These are phyloP conservation scores for Sinotaia quadrata DNA, from an alignment of 2,888 invertebrate species.

Conservation along the genomic window DNA sequence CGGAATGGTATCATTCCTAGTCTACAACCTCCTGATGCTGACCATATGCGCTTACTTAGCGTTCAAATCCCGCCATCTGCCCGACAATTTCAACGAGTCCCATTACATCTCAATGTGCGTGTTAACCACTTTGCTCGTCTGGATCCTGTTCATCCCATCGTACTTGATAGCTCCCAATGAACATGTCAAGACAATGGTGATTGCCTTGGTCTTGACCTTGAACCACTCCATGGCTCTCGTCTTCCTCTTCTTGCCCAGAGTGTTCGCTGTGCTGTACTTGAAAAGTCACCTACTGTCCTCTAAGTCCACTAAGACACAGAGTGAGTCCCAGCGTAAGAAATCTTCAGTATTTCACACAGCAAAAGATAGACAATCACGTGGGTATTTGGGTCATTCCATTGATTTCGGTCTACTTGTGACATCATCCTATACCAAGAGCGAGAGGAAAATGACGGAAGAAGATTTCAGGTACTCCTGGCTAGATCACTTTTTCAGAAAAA, in stretches of 20 bases:
- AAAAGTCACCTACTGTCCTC: too few species aligned
- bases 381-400: too few species aligned
- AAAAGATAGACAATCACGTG: too few species aligned
- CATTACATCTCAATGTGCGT: slow-evolving; percentile 60
- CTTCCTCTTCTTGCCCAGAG: slow-evolving; percentile 46
- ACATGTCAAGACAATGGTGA: slow-evolving; percentile 34
- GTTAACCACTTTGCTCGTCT: slow-evolving; percentile 59
- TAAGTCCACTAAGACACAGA: too few species aligned
- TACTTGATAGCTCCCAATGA: slow-evolving; percentile 50
- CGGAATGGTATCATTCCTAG: slow-evolving; percentile 50
- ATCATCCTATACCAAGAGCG: too few species aligned
- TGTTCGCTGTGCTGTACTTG: slow-evolving; percentile 43
- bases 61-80: slow-evolving; percentile 62
- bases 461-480: too few species aligned
- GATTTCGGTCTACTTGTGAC: too few species aligned
- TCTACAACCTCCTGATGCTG: slow-evolving; percentile 58
- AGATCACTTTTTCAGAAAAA: too few species aligned
- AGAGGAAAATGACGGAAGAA: too few species aligned
- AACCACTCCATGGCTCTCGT: slow-evolving; percentile 45
- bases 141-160: slow-evolving; percentile 60
- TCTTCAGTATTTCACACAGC: too few species aligned
- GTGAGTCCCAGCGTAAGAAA: too few species aligned
- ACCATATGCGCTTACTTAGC: slow-evolving; percentile 56
- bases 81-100: slow-evolving; percentile 66
- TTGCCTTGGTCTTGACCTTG: slow-evolving; percentile 42